These are phyloP conservation scores for Todiramphus saurophagus DNA, from an alignment of 2,113 vertebrate genomes.

Conservation along the genomic window DNA sequence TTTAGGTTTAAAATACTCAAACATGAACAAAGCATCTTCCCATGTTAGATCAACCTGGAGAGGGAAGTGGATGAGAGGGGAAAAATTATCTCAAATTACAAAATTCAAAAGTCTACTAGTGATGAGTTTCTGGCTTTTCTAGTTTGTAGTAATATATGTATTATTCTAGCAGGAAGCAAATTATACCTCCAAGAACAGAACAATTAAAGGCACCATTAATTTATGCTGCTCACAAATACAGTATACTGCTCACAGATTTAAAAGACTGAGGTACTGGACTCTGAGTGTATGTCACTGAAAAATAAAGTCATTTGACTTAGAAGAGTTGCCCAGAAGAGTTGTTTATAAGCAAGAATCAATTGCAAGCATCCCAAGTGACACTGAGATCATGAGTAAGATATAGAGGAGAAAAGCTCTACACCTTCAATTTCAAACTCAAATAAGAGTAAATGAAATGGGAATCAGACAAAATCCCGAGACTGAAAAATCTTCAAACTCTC, in stretches of 20 bases:
- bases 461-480: neutral
- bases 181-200: neutral
- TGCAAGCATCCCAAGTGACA: neutral
- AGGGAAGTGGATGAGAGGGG: neutral
- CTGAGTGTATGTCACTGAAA: neutral
- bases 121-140: neutral
- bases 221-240: neutral
- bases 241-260: neutral
- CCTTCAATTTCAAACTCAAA: neutral
- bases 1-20: constrained; percentile 97
- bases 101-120: neutral
- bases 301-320: neutral
- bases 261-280: neutral
- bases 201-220: neutral
- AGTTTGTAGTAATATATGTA: neutral
- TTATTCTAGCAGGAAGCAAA: neutral
- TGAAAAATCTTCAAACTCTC: neutral
- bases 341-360: neutral
- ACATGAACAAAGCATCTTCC: constrained; percentile 92
- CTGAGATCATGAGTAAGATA: neutral
- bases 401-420: neutral
- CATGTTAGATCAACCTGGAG: constrained; percentile 91
- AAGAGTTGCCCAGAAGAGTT: neutral
- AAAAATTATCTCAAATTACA: neutral
- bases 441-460: neutral